Evolutionary conservation across 2,888 invertebrate species (phyloP).

Genomic region (Cabera pusaria): DNA sequence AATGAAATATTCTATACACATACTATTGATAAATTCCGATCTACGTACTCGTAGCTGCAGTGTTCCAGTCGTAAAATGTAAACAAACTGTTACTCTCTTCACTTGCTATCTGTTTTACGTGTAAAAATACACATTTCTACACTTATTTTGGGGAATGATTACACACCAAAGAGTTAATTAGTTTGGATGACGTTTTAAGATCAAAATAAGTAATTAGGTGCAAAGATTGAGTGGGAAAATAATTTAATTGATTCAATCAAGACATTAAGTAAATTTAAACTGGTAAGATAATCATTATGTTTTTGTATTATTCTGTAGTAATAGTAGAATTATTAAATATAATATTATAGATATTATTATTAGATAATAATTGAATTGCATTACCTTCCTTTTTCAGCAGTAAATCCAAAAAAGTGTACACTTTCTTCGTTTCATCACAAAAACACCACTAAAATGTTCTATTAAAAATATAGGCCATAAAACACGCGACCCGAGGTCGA

Average conservation of each 20-base stretch:
- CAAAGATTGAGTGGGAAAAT: too few relatives aligned
- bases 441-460: slow-evolving; percentile 34
- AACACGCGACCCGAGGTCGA: slow-evolving; percentile 37
- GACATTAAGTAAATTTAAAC: too few relatives aligned
- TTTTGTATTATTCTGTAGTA: too few relatives aligned
- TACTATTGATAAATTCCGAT: slow-evolving; percentile 4
- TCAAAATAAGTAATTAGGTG: too few relatives aligned
- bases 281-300: too few relatives aligned
- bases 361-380: background rate
- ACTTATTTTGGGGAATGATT: slow-evolving; percentile 17
- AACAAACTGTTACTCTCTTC: slow-evolving; percentile 8
- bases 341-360: background rate
- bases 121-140: slow-evolving; percentile 17
- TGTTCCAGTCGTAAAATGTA: slow-evolving; percentile 10
- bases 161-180: too few relatives aligned
- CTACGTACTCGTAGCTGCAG: slow-evolving; percentile 11
- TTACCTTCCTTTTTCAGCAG: slow-evolving; percentile 9
- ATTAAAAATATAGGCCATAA: slow-evolving; percentile 33
- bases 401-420: slow-evolving; percentile 26
- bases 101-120: slow-evolving; percentile 16
- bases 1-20: slow-evolving; percentile 12
- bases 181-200: too few relatives aligned
- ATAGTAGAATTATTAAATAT: too few relatives aligned
- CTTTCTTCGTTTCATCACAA: slow-evolving; percentile 55
- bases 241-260: too few relatives aligned